These are phyloP conservation scores for Carcinoscorpius rotundicauda DNA, from an alignment of 1,140 invertebrate genomes.

Conservation along the genomic window DNA sequence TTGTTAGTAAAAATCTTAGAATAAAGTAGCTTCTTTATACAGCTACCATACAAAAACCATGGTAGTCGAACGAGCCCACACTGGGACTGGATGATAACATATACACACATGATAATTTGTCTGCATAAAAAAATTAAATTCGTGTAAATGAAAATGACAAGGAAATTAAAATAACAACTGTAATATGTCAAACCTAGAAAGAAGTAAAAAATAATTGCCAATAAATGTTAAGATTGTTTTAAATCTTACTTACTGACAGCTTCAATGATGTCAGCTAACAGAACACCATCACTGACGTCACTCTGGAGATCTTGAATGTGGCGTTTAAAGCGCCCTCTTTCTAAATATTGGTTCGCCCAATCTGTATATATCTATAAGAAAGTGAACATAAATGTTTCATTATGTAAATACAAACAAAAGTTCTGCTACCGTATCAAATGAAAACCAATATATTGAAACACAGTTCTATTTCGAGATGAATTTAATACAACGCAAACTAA, in stretches of 20 bases:
- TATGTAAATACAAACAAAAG: too few species aligned
- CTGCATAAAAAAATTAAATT: not conserved
- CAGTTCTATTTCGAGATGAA: too few species aligned
- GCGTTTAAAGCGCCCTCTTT: conserved; percentile 69
- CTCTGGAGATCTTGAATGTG: conserved; percentile 70
- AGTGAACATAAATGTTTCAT: too few species aligned
- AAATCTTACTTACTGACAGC: conserved; percentile 68
- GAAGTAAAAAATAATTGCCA: conserved; percentile 3
- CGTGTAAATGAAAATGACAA: not conserved
- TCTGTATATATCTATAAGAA: conserved; percentile 77
- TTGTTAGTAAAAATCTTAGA: too few species aligned
- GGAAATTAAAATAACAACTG: not conserved
- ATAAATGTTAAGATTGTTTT: conserved; percentile 1
- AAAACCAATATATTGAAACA: too few species aligned
- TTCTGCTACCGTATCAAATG: too few species aligned
- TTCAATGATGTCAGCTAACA: conserved; percentile 83
- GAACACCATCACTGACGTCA: conserved; percentile 79
- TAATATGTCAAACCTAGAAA: not conserved
- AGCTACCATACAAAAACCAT: too few species aligned
- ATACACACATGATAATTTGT: too few species aligned
- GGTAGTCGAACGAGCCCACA: too few species aligned
- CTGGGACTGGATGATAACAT: too few species aligned
- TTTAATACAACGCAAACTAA: too few species aligned
- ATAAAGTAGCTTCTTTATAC: too few species aligned
- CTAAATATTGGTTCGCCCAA: conserved; percentile 95